Evolutionary conservation across 1,140 invertebrate species (phyloP).

Genomic region (Zelostemma sp.): DNA sequence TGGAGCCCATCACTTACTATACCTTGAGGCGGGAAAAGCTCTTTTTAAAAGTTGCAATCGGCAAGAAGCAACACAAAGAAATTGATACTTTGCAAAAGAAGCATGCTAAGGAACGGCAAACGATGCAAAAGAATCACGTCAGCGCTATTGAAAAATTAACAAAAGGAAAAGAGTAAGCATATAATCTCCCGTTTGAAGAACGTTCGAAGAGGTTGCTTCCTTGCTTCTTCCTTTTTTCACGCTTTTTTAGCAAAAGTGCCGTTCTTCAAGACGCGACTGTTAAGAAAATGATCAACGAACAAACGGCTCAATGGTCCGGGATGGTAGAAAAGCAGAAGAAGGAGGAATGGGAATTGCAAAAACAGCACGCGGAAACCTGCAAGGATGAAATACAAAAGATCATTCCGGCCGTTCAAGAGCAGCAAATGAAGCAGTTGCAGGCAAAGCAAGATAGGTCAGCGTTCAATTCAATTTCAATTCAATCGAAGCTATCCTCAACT

Average conservation of each 20-base stretch:
- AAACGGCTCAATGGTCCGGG: conserved; percentile 94
- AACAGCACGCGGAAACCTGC: conserved; percentile 85
- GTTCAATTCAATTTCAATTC: conserved; percentile 20
- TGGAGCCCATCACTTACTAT: conserved; percentile 93
- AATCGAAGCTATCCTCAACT: no score
- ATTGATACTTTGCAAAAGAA: conserved; percentile 91
- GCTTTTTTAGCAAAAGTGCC: conserved; percentile 78
- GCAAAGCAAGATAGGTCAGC: conserved; percentile 87
- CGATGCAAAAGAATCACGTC: conserved; percentile 94
- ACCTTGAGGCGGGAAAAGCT: conserved; percentile 90
- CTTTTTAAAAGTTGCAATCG: conserved; percentile 80
- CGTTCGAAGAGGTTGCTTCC: no score
- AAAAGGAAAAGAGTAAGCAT: conserved; percentile 87
- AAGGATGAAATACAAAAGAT: conserved; percentile 89
- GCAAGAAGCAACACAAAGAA: conserved; percentile 96
- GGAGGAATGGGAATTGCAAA: conserved; percentile 92
- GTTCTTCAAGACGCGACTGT: conserved; percentile 82
- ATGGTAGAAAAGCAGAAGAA: conserved; percentile 90
- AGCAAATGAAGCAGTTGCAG: conserved; percentile 93
- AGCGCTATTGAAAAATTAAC: conserved; percentile 92
- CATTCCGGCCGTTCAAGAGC: conserved; percentile 88
- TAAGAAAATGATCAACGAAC: conserved; percentile 85
- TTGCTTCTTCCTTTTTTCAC: no score
- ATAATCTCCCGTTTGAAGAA: no score
- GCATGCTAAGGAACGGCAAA: conserved; percentile 91